Evolutionary conservation across 1,140 invertebrate species (phyloP), one percentile per base, ranked within the genome.

Genomic region (Aphaenogaster rudis): DNA sequence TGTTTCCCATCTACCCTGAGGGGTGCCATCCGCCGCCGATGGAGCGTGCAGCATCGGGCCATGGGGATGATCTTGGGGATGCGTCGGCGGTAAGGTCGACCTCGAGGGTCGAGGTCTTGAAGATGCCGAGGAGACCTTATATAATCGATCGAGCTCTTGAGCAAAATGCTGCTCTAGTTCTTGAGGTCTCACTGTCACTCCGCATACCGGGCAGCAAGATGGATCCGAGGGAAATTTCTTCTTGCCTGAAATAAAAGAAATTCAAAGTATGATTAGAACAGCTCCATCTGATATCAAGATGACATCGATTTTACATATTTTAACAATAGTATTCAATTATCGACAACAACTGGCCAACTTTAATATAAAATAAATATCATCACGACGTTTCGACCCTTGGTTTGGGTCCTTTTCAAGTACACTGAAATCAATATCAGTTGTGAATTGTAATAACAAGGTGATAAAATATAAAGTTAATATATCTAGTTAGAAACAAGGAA

Each of bases 1-100:
- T 33, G 97, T 98, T 97, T 98, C 97, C 97, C 97, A 98, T 93
- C 98, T 95, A 78, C 97, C 97, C 88, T 98, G 97, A 85, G 97
- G 97, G 90, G 96, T 96, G 2, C 96, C 96, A 91, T 97, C 96
- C 33, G 94, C 95, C 88, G 95, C 94, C 88, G 96, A 96, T 84
- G 95, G 92, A 79, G 95, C 96, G 91, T 95, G 94, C n/a, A 95
- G 85, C 89, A 95, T 92, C 42, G 93, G 90, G 36, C 91, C 94
- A 92, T 96, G 96, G 80, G 93, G 95, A 92, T 95, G 96, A 91
- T 96, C 95, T 89, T 95, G 95, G 87, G 95, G 95, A 54, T 95
- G 95, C 52, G 93, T 86, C 64, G 95, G 94, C 88, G 95, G 94
- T 88, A 95, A 90, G 86, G 93, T 88, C 93, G 95, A 94, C 96